phyloP scores from a whole-genome alignment of 2,113 vertebrate species.

The Mustela lutreola region DNA sequence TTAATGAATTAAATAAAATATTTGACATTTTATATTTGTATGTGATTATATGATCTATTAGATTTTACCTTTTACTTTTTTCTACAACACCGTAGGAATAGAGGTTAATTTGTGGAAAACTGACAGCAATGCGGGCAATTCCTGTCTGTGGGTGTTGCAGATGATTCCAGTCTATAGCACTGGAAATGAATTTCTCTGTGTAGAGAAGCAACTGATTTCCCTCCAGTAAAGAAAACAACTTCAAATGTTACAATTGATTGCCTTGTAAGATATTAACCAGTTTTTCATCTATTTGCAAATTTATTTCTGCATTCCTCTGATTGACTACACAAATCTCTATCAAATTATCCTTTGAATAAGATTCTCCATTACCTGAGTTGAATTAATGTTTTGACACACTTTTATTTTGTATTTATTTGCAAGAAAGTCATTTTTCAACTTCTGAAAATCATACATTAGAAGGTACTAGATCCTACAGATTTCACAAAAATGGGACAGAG shows the following conservation, averaged over 20 bases:
- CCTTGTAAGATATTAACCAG: neutral
- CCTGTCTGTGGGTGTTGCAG: neutral
- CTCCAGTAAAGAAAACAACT: slow-evolving; percentile 4
- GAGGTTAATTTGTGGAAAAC: slow-evolving; percentile 42
- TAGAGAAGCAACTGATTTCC: neutral
- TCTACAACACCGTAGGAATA: neutral
- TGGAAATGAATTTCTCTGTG: slow-evolving; percentile 15
- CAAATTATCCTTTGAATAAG: slow-evolving; percentile 40
- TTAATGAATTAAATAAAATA: slow-evolving; percentile 36
- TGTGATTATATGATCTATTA: neutral
- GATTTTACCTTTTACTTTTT: slow-evolving; percentile 36
- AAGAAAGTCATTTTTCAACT: slow-evolving; percentile 10
- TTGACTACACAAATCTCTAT: neutral
- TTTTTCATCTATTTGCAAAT: slow-evolving; percentile 15
- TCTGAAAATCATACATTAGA: neutral
- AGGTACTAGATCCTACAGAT: neutral
- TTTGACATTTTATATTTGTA: slow-evolving; percentile 43
- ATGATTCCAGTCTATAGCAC: neutral
- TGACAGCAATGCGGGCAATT: neutral
- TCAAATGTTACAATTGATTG: slow-evolving; percentile 4
- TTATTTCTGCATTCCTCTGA: slow-evolving; percentile 39
- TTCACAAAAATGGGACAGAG: slow-evolving; percentile 29
- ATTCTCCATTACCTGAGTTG: slow-evolving; percentile 19
- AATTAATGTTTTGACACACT: slow-evolving; percentile 32
- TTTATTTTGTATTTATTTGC: slow-evolving; percentile 38